Evolutionary conservation across 1,140 invertebrate species (phyloP).

Genomic region (Hypothenemus hampei): DNA sequence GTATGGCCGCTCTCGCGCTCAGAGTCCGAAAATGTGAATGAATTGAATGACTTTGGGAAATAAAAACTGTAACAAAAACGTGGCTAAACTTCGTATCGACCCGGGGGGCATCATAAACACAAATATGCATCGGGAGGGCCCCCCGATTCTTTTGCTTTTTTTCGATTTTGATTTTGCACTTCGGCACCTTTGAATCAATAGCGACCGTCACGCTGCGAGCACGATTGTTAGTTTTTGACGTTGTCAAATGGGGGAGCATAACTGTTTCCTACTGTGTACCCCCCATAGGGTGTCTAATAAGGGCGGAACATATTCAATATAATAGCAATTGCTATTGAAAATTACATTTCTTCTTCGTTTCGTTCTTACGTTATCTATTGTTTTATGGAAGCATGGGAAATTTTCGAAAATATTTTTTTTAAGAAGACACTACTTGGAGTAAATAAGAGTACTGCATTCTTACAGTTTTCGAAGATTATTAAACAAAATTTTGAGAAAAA

Average conservation of each 20-base stretch:
- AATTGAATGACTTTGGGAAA: no score
- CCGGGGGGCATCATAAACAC: constrained; percentile 43
- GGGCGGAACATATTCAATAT: constrained; percentile 29
- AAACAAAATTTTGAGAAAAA: no score
- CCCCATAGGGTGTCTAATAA: constrained; percentile 38
- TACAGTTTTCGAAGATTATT: no score
- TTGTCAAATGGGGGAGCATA: constrained; percentile 19
- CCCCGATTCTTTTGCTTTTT: constrained; percentile 28
- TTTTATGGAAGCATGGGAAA: no score
- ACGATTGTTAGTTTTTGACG: constrained; percentile 35
- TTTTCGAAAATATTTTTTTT: no score
- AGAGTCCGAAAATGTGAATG: no score
- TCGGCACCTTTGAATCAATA: constrained; percentile 43
- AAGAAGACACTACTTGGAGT: no score
- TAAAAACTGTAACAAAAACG: constrained; percentile 44
- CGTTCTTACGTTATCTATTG: no score
- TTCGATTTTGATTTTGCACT: constrained; percentile 44
- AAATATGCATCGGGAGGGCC: constrained; percentile 41
- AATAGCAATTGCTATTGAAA: neutral
- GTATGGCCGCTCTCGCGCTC: no score
- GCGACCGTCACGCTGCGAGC: constrained; percentile 31
- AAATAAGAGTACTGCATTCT: no score
- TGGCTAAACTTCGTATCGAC: constrained; percentile 42
- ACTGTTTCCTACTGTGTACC: constrained; percentile 23
- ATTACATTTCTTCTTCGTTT: neutral